Conservation (phyloP, 2,888 invertebrate genomes). For the Polylopha cassiicola region DNA sequence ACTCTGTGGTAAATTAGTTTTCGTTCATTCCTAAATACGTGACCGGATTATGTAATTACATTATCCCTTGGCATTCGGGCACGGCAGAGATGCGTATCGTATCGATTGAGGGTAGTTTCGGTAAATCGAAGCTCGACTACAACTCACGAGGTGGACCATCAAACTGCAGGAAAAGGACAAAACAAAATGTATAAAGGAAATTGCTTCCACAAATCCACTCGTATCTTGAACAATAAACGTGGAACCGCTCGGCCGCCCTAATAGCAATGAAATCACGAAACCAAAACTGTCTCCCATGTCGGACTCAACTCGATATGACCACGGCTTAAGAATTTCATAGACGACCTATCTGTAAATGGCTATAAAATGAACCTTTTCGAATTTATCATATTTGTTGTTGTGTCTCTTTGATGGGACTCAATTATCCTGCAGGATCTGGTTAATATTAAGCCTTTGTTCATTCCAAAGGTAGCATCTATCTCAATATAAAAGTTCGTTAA, state of each 20-base stretch:
- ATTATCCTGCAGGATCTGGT: no score
- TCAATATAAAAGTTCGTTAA: no score
- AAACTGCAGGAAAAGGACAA: constrained; percentile 76
- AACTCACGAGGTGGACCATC: constrained; percentile 72
- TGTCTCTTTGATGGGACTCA: constrained; percentile 5
- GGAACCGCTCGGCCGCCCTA: constrained; percentile 68
- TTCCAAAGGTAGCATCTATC: no score
- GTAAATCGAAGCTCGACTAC: constrained; percentile 69
- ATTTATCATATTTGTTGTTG: constrained; percentile 16
- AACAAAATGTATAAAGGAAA: constrained; percentile 78
- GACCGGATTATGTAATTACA: constrained; percentile 66
- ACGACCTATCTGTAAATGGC: constrained; percentile 39
- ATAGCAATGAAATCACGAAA: constrained; percentile 77
- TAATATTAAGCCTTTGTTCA: no score
- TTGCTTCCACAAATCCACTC: constrained; percentile 78
- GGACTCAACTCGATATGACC: constrained; percentile 48
- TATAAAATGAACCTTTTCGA: constrained; percentile 23
- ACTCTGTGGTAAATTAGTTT: constrained; percentile 68
- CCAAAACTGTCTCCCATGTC: constrained; percentile 71
- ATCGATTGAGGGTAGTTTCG: constrained; percentile 59
- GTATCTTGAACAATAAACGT: constrained; percentile 76
- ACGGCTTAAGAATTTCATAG: constrained; percentile 53
- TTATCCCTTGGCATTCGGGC: constrained; percentile 48
- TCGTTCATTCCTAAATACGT: constrained; percentile 60
- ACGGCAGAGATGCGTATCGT: constrained; percentile 63